Percentiles rank a stretch among this genome's conserved stretches.
phyloP scores from a whole-genome alignment of 2,797 vertebrate genomes.

The Chelon labrosus region DNA sequence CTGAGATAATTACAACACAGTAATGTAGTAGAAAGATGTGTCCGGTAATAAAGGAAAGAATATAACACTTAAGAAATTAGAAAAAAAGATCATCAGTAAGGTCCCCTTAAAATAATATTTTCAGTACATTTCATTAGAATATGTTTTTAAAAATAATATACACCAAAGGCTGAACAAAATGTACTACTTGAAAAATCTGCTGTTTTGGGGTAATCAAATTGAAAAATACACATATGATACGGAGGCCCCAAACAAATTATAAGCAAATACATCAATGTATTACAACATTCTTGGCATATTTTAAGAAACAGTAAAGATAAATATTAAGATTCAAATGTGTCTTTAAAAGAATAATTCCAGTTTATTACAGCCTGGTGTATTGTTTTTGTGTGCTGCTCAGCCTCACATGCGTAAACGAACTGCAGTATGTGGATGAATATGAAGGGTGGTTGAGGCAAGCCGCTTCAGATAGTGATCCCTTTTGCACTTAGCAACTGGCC shows the following conservation, averaged over 20 bases:
- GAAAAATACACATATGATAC: background rate
- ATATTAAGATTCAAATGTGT: background rate
- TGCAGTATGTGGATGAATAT: too few species aligned
- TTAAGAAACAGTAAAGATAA: background rate
- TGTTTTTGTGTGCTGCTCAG: too few species aligned
- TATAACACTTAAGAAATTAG: conserved; percentile 24
- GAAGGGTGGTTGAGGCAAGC: too few species aligned
- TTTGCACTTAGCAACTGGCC: too few species aligned
- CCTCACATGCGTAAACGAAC: too few species aligned
- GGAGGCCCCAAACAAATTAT: background rate
- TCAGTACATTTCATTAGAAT: conserved; percentile 68
- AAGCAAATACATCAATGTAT: background rate
- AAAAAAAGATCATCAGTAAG: conserved; percentile 32
- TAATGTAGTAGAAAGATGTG: conserved; percentile 53
- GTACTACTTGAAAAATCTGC: background rate
- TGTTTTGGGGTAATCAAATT: background rate
- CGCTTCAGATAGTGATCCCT: too few species aligned
- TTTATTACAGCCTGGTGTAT: too few species aligned
- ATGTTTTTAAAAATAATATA: conserved; percentile 55
- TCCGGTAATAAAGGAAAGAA: conserved; percentile 44
- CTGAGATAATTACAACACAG: conserved; percentile 78
- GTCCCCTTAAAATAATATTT: conserved; percentile 15
- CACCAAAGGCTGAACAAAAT: conserved; percentile 45
- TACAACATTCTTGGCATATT: background rate
- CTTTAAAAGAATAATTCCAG: too few species aligned